Percentiles rank a stretch among this genome's conserved stretches.
Evolutionary conservation across 1,140 invertebrate genomes (phyloP).

Genomic region (Aphelenchoides besseyi): DNA sequence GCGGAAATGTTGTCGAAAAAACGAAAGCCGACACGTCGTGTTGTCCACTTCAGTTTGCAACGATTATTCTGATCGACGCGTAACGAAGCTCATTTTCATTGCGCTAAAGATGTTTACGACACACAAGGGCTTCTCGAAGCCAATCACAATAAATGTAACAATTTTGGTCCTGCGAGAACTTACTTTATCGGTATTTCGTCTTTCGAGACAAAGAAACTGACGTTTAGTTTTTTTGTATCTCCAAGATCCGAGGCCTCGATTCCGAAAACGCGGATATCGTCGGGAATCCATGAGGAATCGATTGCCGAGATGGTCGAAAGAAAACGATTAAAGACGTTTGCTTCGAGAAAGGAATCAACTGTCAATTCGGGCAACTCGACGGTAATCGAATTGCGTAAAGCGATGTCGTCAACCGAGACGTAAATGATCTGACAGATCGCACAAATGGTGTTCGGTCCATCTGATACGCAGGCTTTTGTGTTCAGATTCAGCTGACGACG

Average conservation of each 20-base stretch:
- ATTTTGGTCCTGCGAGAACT: conserved; percentile 61
- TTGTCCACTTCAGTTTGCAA: not conserved
- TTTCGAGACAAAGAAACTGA: conserved; percentile 80
- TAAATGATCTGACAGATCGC: conserved; percentile 68
- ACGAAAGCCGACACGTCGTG: not conserved
- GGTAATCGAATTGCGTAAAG: conserved; percentile 89
- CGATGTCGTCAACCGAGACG: conserved; percentile 81
- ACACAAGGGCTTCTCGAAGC: too few species aligned
- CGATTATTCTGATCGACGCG: too few species aligned
- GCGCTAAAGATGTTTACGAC: too few species aligned
- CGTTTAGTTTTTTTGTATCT: conserved; percentile 75
- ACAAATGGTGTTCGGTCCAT: conserved; percentile 66
- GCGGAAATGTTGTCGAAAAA: not conserved
- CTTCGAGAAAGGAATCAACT: conserved; percentile 84
- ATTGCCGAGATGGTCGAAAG: conserved; percentile 84
- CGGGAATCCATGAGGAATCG: conserved; percentile 78
- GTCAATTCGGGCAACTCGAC: conserved; percentile 88
- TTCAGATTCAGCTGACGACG: conserved; percentile 88
- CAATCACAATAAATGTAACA: not conserved
- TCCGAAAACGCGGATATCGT: conserved; percentile 89
- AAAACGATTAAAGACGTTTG: conserved; percentile 77
- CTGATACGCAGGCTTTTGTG: conserved; percentile 85
- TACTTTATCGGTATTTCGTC: conserved; percentile 73
- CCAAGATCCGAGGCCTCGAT: conserved; percentile 73
- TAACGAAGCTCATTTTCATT: too few species aligned